phyloP scores from a whole-genome alignment of 2,888 invertebrate genomes.

The Rhabditoides inermis region DNA sequence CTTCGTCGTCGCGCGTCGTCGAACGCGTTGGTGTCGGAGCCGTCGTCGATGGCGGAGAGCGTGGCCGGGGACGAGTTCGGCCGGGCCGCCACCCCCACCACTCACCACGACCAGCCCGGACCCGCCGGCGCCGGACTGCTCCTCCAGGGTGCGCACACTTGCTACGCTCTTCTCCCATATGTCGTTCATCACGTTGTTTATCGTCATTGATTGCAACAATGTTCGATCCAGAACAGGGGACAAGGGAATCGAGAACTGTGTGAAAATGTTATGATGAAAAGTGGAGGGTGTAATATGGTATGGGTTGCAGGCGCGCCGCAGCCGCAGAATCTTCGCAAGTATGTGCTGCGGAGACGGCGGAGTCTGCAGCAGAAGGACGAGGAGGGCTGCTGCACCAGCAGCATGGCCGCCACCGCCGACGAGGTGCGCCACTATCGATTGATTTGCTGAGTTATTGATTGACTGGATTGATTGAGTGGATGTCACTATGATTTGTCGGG shows the following conservation, averaged over 20 bases:
- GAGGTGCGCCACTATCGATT: slow-evolving; percentile 26
- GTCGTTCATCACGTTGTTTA: too few species aligned
- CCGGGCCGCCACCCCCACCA: background rate
- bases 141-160: too few species aligned
- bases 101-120: too few species aligned
- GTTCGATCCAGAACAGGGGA: background rate
- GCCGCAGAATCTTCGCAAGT: too few species aligned
- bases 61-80: background rate
- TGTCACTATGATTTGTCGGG: background rate
- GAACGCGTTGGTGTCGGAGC: too few species aligned
- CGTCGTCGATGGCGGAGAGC: background rate
- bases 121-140: too few species aligned
- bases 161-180: too few species aligned
- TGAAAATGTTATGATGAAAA: background rate
- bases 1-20: too few species aligned
- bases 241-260: too few species aligned
- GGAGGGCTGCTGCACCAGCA: slow-evolving; percentile 39
- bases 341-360: slow-evolving; percentile 33
- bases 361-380: slow-evolving; percentile 40
- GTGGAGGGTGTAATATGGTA: background rate
- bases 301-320: too few species aligned
- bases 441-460: slow-evolving; percentile 12
- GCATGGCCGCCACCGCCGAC: slow-evolving; percentile 48
- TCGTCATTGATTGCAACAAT: too few species aligned
- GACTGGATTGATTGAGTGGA: background rate